A percentile compares a stretch with the other conserved stretches of the same genome.
These are phyloP conservation scores for Berghia stephanieae DNA, from an alignment of 1,140 invertebrate species.

Conservation along the genomic window DNA sequence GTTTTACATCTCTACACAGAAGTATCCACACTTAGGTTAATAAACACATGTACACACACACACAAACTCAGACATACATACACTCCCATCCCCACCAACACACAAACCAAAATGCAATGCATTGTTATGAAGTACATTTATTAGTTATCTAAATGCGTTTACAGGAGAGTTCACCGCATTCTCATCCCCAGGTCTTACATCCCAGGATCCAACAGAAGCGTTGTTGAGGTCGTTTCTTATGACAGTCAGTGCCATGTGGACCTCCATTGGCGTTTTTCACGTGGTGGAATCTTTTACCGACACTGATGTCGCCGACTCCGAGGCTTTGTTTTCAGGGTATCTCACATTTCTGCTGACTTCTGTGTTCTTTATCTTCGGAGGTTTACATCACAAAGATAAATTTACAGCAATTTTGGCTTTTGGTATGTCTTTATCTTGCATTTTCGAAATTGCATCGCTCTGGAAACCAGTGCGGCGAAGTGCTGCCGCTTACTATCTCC, in stretches of 20 bases:
- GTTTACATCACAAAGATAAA: conserved; percentile 35
- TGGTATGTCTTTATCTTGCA: conserved; percentile 38
- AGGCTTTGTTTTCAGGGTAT: conserved; percentile 50
- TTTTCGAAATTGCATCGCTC: conserved; percentile 48
- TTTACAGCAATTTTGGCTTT: conserved; percentile 41
- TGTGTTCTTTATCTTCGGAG: conserved; percentile 41
- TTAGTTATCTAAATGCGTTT: not conserved
- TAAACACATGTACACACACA: too few relatives aligned
- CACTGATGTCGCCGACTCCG: conserved; percentile 24
- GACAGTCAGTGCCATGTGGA: conserved; percentile 42
- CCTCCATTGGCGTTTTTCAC: conserved; percentile 43
- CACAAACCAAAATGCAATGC: too few relatives aligned
- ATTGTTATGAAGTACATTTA: too few relatives aligned
- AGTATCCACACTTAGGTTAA: too few relatives aligned
- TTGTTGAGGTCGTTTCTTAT: conserved; percentile 42
- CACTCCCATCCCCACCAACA: too few relatives aligned
- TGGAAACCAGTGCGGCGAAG: conserved; percentile 41
- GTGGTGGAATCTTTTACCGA: conserved; percentile 36
- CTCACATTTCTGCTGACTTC: conserved; percentile 42
- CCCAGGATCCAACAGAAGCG: conserved; percentile 35
- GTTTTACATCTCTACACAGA: too few relatives aligned
- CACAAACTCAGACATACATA: too few relatives aligned
- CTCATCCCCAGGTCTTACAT: conserved; percentile 42
- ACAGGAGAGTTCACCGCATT: not conserved
- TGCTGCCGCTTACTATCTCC: conserved; percentile 44